Conservation (phyloP, 2,888 invertebrate species). For the Lamellibrachia satsuma region DNA sequence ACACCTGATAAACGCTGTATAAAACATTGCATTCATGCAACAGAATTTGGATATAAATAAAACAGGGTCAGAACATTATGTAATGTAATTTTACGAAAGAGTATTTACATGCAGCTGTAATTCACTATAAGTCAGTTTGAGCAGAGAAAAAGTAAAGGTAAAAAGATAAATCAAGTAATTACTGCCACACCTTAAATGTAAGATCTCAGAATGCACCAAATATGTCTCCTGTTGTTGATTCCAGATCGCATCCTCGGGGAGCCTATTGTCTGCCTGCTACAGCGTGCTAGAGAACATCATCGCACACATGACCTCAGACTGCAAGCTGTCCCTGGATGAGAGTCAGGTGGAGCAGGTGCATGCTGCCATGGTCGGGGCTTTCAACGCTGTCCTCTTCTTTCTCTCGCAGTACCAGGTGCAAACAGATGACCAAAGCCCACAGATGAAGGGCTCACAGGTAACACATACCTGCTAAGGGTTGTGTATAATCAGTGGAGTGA, state of each 20-base stretch:
- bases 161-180: no score
- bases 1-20: no score
- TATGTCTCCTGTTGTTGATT: background rate
- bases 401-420: slow-evolving; percentile 39
- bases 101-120: no score
- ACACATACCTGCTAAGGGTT: no score
- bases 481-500: background rate
- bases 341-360: slow-evolving; percentile 87
- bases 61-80: no score
- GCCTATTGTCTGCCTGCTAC: slow-evolving; percentile 58
- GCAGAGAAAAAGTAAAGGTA: no score
- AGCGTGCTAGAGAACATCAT: slow-evolving; percentile 60
- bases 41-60: no score
- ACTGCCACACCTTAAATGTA: no score
- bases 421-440: slow-evolving; percentile 3
- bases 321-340: slow-evolving; percentile 48
- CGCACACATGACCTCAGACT: slow-evolving; percentile 53
- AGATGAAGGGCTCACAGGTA: slow-evolving; percentile 24
- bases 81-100: no score
- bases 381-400: slow-evolving; percentile 54
- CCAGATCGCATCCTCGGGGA: slow-evolving; percentile 31
- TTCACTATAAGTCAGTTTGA: no score
- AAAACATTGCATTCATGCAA: no score
- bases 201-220: no score
- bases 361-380: slow-evolving; percentile 74